Percentiles rank a stretch among this genome's conserved stretches.
These are phyloP conservation scores for Trachurus trachurus DNA, from an alignment of 2,797 vertebrate species.

Conservation along the genomic window DNA sequence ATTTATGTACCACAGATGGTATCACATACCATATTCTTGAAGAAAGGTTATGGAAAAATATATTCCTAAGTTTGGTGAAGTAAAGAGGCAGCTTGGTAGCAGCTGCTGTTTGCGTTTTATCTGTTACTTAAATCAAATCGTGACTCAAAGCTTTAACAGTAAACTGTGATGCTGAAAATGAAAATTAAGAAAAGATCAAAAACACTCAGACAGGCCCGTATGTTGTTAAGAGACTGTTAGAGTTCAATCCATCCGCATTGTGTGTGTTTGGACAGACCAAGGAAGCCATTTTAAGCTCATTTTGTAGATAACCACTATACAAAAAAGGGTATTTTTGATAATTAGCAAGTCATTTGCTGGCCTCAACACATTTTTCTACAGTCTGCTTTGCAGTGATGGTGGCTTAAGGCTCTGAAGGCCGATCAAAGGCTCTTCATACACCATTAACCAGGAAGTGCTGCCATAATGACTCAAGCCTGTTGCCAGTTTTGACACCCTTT, in stretches of 20 bases:
- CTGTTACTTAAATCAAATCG: slow-evolving; percentile 60
- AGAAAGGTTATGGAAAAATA: slow-evolving; percentile 72
- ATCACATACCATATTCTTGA: slow-evolving; percentile 67
- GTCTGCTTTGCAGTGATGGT: slow-evolving; percentile 73
- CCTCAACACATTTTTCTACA: slow-evolving; percentile 80
- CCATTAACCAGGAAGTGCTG: slow-evolving; percentile 85
- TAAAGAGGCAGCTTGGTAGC: slow-evolving; percentile 69
- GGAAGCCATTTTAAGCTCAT: slow-evolving; percentile 70
- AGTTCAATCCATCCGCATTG: slow-evolving; percentile 46
- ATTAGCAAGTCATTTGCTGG: slow-evolving; percentile 79
- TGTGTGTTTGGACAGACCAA: slow-evolving; percentile 48
- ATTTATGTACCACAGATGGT: slow-evolving; percentile 75
- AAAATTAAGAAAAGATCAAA: slow-evolving; percentile 56
- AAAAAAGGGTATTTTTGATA: slow-evolving; percentile 66
- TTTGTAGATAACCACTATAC: slow-evolving; percentile 70
- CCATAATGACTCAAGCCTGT: slow-evolving; percentile 76
- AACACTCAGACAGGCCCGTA: slow-evolving; percentile 18
- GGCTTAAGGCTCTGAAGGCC: slow-evolving; percentile 68
- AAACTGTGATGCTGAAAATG: slow-evolving; percentile 50
- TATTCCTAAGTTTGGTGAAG: slow-evolving; percentile 51
- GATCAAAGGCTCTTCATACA: slow-evolving; percentile 87
- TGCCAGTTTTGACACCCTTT: slow-evolving; percentile 81
- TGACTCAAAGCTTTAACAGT: slow-evolving; percentile 50
- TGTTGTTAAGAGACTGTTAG: slow-evolving; percentile 34
- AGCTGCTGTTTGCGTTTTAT: slow-evolving; percentile 68